Percentiles rank a stretch among this genome's conserved stretches.
phyloP scores from a whole-genome alignment of 2,797 vertebrate genomes.

The Trachurus trachurus region DNA sequence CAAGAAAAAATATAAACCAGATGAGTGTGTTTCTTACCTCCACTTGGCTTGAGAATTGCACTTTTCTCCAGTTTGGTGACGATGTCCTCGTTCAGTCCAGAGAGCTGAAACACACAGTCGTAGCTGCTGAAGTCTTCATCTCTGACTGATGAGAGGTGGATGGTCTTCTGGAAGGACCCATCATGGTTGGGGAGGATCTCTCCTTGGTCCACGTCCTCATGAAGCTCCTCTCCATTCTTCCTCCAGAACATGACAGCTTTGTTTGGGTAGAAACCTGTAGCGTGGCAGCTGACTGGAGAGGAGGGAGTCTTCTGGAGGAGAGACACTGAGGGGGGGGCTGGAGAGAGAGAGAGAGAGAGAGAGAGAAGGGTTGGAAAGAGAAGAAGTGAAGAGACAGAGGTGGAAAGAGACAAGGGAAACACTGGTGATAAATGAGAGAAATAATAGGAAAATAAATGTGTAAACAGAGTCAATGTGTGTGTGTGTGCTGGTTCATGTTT shows the following conservation, averaged over 20 bases:
- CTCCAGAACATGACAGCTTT: constrained; percentile 32
- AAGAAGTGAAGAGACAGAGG: too few relatives aligned
- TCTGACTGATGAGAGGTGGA: constrained; percentile 39
- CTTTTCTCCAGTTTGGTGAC: constrained; percentile 17
- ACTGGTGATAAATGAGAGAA: too few relatives aligned
- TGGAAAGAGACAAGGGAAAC: too few relatives aligned
- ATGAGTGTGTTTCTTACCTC: too few relatives aligned
- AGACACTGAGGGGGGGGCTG: constrained; percentile 11
- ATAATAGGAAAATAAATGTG: too few relatives aligned
- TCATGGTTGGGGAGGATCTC: constrained; percentile 70
- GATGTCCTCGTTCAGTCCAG: constrained; percentile 31
- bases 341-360: too few relatives aligned
- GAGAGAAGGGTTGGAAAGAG: too few relatives aligned
- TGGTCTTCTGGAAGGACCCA: constrained; percentile 72
- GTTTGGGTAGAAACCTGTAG: constrained; percentile 39
- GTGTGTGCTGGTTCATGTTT: background rate
- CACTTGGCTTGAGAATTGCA: too few relatives aligned
- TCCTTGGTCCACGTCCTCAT: constrained; percentile 53
- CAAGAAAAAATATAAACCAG: too few relatives aligned
- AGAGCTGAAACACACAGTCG: constrained; percentile 70
- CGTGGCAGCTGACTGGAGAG: constrained; percentile 21
- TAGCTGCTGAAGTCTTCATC: constrained; percentile 55
- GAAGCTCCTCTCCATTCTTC: constrained; percentile 50
- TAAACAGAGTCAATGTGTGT: background rate
- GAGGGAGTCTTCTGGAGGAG: constrained; percentile 35